A percentile compares a stretch with the other conserved stretches of the same genome.
phyloP scores from a whole-genome alignment of 2,797 vertebrate genomes.

The Momotus momota region DNA sequence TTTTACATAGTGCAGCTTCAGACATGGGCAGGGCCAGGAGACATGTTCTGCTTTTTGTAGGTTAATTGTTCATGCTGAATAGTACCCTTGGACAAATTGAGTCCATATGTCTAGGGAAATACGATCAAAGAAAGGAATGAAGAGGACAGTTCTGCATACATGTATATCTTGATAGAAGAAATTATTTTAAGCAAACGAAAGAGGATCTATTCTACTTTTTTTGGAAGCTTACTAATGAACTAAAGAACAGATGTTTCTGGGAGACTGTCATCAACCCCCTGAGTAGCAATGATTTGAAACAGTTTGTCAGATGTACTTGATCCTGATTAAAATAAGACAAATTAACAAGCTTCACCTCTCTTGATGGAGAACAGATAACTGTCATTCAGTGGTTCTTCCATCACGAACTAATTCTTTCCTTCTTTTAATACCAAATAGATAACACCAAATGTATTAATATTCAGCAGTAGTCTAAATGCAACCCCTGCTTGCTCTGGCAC shows the following conservation, averaged over 20 bases:
- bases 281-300: constrained; percentile 83
- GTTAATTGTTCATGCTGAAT: background rate
- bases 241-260: constrained; percentile 66
- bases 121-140: background rate
- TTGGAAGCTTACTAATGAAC: constrained; percentile 68
- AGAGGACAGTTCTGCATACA: background rate
- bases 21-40: background rate
- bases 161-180: background rate
- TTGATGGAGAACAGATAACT: constrained; percentile 56
- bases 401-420: background rate
- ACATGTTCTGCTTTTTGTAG: background rate
- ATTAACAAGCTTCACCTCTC: constrained; percentile 64
- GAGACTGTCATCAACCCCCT: constrained; percentile 91
- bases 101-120: background rate
- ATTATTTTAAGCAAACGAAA: constrained; percentile 25
- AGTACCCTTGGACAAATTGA: background rate
- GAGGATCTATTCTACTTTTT: constrained; percentile 38
- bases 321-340: constrained; percentile 84
- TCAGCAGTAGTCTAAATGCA: background rate
- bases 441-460: background rate
- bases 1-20: background rate
- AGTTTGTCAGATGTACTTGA: constrained; percentile 85
- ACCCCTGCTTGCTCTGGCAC: accelerated
- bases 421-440: background rate
- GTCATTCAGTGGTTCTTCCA: constrained; percentile 18